Conservation (phyloP, 2,888 invertebrate species). For the Drosophila infuscata region DNA sequence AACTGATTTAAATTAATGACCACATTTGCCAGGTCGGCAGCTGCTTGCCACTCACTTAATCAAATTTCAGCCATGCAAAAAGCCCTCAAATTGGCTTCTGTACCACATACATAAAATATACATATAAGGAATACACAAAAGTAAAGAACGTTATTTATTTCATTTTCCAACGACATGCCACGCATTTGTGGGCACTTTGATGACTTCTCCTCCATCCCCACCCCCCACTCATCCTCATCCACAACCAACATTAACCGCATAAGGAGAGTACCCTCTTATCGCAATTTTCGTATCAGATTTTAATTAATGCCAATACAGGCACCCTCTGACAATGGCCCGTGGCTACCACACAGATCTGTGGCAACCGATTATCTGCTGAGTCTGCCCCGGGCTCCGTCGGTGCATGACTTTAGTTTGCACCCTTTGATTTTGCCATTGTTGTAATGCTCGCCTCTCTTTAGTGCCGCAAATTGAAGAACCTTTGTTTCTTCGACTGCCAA, state of each 20-base stretch:
- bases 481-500: conserved; percentile 12
- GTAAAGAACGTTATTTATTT: conserved; percentile 50
- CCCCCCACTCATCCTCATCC: background rate
- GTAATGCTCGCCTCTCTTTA: conserved; percentile 9
- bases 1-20: conserved; percentile 76
- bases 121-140: conserved; percentile 12
- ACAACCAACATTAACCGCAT: conserved; percentile 15
- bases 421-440: conserved; percentile 4
- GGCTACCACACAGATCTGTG: conserved; percentile 31
- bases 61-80: conserved; percentile 69
- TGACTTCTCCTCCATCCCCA: background rate
- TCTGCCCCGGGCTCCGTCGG: background rate
- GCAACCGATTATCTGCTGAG: conserved; percentile 22
- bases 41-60: conserved; percentile 73
- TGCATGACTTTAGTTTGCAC: background rate
- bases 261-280: conserved; percentile 27
- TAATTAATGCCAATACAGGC: conserved; percentile 58
- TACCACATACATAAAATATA: background rate
- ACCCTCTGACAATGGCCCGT: conserved; percentile 12
- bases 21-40: conserved; percentile 43
- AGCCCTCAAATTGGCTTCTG: conserved; percentile 46
- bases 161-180: conserved; percentile 32
- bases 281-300: conserved; percentile 49
- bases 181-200: conserved; percentile 50
- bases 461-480: conserved; percentile 4